These are phyloP conservation scores for Takifugu bimaculatus DNA, from an alignment of 2,113 vertebrate species.

Conservation along the genomic window DNA sequence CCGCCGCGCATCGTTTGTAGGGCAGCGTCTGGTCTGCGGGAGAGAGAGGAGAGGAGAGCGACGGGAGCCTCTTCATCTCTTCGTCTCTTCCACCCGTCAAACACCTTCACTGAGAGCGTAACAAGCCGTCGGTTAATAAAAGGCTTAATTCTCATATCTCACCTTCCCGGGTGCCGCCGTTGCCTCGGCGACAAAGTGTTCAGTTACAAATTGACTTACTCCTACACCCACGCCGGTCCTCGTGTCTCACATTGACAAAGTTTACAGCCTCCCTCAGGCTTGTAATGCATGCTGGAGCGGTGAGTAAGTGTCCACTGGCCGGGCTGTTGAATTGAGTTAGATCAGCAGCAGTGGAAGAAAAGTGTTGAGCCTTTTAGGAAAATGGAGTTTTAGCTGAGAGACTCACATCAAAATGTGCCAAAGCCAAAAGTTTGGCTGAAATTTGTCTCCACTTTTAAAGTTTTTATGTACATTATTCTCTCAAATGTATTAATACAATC, in stretches of 20 bases:
- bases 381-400: too few relatives aligned
- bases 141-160: conserved; percentile 14
- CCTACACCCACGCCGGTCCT: conserved; percentile 21
- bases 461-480: too few relatives aligned
- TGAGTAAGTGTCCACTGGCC: conserved; percentile 7
- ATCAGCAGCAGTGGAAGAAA: not conserved
- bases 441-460: too few relatives aligned
- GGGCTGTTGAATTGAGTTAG: conserved; percentile 16
- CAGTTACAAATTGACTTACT: conserved; percentile 28
- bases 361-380: not conserved
- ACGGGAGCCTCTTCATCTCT: conserved; percentile 1
- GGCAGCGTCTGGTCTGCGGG: conserved; percentile 18
- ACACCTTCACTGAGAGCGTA: conserved; percentile 30
- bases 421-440: too few relatives aligned
- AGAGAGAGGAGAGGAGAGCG: conserved; percentile 8
- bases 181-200: conserved; percentile 22
- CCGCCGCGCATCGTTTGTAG: conserved; percentile 38
- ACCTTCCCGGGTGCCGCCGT: conserved; percentile 5
- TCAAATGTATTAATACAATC: too few relatives aligned
- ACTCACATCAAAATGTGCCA: too few relatives aligned
- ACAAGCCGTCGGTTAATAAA: conserved; percentile 23
- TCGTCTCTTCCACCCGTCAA: conserved; percentile 2
- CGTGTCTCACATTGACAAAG: conserved; percentile 15
- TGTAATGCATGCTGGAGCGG: conserved; percentile 15
- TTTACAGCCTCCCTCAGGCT: conserved; percentile 25